Percentiles rank a stretch among this genome's conserved stretches.
phyloP scores from a whole-genome alignment of 2,888 invertebrate genomes.

The Dusona sp. region DNA sequence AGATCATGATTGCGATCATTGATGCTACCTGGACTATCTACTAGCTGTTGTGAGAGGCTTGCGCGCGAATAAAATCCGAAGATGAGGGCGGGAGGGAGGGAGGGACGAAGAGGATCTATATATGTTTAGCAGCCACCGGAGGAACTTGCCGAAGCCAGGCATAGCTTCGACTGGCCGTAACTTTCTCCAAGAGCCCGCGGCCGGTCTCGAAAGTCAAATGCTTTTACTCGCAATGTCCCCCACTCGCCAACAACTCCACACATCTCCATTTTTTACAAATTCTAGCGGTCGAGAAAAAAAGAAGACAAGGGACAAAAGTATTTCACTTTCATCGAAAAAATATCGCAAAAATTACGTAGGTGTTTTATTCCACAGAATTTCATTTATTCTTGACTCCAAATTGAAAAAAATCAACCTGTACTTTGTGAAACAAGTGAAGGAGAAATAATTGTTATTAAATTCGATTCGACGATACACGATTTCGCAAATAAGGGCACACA shows the following conservation, averaged over 20 bases:
- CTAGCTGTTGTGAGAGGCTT: slow-evolving; percentile 35
- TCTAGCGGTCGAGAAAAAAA: slow-evolving; percentile 19
- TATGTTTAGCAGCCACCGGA: slow-evolving; percentile 32
- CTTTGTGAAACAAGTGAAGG: no score
- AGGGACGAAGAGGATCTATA: slow-evolving; percentile 7
- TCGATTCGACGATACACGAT: not conserved
- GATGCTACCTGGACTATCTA: slow-evolving; percentile 44
- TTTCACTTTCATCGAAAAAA: slow-evolving; percentile 17
- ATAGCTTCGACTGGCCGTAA: slow-evolving; percentile 50
- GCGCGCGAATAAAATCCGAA: slow-evolving; percentile 27
- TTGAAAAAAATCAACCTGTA: not conserved
- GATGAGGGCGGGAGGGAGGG: not conserved
- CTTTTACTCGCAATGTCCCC: slow-evolving; percentile 57
- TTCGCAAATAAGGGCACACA: not conserved
- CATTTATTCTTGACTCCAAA: not conserved
- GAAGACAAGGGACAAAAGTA: not conserved
- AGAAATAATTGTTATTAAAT: no score
- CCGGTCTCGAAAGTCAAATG: slow-evolving; percentile 69
- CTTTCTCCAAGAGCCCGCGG: slow-evolving; percentile 63
- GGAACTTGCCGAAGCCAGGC: slow-evolving; percentile 45
- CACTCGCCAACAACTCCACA: not conserved
- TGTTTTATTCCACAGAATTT: not conserved
- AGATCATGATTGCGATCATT: slow-evolving; percentile 67
- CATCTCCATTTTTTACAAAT: slow-evolving; percentile 13
- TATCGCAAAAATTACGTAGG: not conserved